These are phyloP conservation scores for Drosophila pseudoananassae DNA, from an alignment of 1,140 invertebrate genomes.

Conservation along the genomic window DNA sequence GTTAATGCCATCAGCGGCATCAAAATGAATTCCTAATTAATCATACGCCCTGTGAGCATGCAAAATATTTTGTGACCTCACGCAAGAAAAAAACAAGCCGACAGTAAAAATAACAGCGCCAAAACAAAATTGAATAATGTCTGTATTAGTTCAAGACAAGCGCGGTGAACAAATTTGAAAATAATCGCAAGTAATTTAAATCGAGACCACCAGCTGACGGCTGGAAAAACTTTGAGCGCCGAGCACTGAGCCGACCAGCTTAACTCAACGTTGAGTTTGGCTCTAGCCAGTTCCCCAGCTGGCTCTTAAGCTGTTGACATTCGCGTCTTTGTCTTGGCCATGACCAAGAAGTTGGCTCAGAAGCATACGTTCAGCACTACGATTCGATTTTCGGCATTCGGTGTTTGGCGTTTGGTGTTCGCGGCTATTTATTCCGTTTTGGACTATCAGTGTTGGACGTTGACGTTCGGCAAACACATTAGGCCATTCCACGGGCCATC, in stretches of 20 bases:
- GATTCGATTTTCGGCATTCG: constrained; percentile 42
- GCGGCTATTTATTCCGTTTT: constrained; percentile 25
- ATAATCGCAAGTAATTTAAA: constrained; percentile 71
- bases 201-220: constrained; percentile 41
- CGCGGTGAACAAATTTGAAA: constrained; percentile 63
- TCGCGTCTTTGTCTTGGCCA: constrained; percentile 70
- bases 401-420: constrained; percentile 7
- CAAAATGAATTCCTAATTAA: constrained; percentile 70
- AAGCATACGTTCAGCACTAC: constrained; percentile 43
- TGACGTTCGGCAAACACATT: constrained; percentile 57
- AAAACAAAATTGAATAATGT: constrained; percentile 67
- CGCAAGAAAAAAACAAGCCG: constrained; percentile 18
- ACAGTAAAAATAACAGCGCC: constrained; percentile 23
- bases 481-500: constrained; percentile 38
- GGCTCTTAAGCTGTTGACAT: constrained; percentile 66
- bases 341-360: constrained; percentile 78
- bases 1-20: constrained; percentile 14
- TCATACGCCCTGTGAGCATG: constrained; percentile 69
- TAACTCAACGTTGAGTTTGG: constrained; percentile 18
- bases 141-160: constrained; percentile 54
- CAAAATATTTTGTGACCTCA: constrained; percentile 72
- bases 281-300: constrained; percentile 13
- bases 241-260: neutral
- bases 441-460: constrained; percentile 5
- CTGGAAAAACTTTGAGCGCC: constrained; percentile 33